A percentile compares a stretch with the other conserved stretches of the same genome.
phyloP scores from a whole-genome alignment of 2,113 vertebrate species.

The Eleginops maclovinus region DNA sequence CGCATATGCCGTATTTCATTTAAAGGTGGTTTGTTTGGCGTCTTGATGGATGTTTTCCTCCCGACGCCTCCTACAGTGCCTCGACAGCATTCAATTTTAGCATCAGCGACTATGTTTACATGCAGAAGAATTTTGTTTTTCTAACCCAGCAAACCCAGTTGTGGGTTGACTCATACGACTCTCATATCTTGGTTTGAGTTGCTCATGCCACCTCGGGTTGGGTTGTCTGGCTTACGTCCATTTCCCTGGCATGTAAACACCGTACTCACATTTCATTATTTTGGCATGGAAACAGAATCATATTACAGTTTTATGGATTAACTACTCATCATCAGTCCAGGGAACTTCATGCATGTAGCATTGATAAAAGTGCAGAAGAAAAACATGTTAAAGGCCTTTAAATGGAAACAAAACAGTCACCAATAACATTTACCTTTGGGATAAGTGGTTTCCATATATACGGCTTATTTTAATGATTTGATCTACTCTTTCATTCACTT shows the following conservation, averaged over 20 bases:
- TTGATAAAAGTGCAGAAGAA: no score
- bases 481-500: background rate
- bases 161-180: constrained; percentile 41
- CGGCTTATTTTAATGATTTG: background rate
- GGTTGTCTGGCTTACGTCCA: constrained; percentile 33
- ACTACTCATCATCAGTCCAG: background rate
- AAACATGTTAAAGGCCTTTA: no score
- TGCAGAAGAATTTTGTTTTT: constrained; percentile 49
- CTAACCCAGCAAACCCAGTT: constrained; percentile 31
- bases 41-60: constrained; percentile 22
- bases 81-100: constrained; percentile 27
- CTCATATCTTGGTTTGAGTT: constrained; percentile 41
- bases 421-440: background rate
- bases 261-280: constrained; percentile 11
- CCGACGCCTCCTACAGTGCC: constrained; percentile 18
- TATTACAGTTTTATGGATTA: background rate
- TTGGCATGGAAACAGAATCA: background rate
- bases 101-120: constrained; percentile 29
- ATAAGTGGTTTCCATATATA: background rate
- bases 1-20: background rate
- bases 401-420: no score
- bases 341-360: no score
- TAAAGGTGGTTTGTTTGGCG: constrained; percentile 29
- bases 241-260: constrained; percentile 30
- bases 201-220: constrained; percentile 9